A percentile compares a stretch with the other conserved stretches of the same genome.
Conservation (phyloP, 2,888 invertebrate genomes). For the Drepana falcataria region DNA sequence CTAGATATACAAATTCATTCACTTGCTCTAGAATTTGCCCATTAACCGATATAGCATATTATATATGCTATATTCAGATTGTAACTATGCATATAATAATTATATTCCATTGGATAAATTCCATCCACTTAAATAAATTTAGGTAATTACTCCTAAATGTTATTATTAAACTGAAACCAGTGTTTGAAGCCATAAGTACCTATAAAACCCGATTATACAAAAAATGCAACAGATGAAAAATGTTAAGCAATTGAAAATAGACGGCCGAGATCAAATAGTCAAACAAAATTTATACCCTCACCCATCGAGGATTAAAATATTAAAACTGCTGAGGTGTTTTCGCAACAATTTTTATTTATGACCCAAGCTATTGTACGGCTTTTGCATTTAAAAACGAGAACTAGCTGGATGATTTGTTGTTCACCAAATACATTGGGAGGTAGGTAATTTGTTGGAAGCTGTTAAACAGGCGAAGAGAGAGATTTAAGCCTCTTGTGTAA, state of each 20-base stretch:
- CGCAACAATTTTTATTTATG: conserved; percentile 63
- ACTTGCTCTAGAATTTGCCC: too few relatives aligned
- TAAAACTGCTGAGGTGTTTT: conserved; percentile 70
- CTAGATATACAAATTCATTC: too few relatives aligned
- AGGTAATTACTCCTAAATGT: too few relatives aligned
- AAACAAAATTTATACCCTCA: conserved; percentile 58
- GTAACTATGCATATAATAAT: too few relatives aligned
- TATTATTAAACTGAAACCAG: too few relatives aligned
- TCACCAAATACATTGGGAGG: conserved; percentile 38
- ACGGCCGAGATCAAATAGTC: conserved; percentile 41
- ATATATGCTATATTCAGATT: too few relatives aligned
- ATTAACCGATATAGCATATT: too few relatives aligned
- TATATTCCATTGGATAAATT: too few relatives aligned
- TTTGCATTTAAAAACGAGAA: conserved; percentile 41
- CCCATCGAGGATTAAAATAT: conserved; percentile 60
- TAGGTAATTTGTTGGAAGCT: conserved; percentile 21
- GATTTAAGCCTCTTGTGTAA: conserved; percentile 18
- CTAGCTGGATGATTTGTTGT: conserved; percentile 50
- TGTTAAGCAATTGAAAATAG: neutral
- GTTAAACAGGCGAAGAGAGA: conserved; percentile 15
- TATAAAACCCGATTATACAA: neutral
- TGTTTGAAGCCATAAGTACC: too few relatives aligned
- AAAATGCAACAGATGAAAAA: neutral
- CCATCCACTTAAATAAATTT: too few relatives aligned
- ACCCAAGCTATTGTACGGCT: conserved; percentile 49